Base-by-base conservation (phyloP, 2,113 vertebrate genomes). In the Sialia sialis region DNA sequence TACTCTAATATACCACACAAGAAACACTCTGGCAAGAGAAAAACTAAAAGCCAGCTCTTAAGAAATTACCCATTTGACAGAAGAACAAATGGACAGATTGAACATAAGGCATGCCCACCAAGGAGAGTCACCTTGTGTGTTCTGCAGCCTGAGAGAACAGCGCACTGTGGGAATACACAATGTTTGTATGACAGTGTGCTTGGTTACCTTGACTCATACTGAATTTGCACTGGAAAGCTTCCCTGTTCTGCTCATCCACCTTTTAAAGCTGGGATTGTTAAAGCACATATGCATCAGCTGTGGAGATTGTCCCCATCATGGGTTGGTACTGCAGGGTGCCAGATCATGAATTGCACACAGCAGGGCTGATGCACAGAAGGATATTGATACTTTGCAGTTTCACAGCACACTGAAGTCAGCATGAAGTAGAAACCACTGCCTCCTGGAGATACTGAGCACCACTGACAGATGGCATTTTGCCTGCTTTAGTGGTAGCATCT, bases 401-500 rank as follows among this genome's bases (percentile, higher is more conserved):
- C 56, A 38, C 0, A 1, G 52, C 43, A 48, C 52, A 34, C 36
- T 55, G 20, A 89, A 79, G 49, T 64, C 8, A 4, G 16, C 46
- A 29, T 29, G 44, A 69, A 46, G 58, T 54, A 85, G 67, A 75
- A 94, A 68, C 30, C 13, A 5, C 30, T 78, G 69, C 49, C 30
- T 72, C 19, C 48, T 79, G 32, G 17, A 87, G 78, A 41, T 52
- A 17, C 36, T 83, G 41, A 87, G 30, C 44, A 72, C 30, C 0
- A 3, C 56, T 87, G 77, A 64, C 15, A 44, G 77, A 79, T 91
- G 81, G 56, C 44, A 46, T 85, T 82, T 91, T 76, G 39, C 66
- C 78, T 60, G 26, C 52, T 94, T 84, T 92, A 70, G 51, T 77
- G 76, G 73, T 74, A 84, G 12, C 27, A 46, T 81, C 68, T 89